phyloP scores from a whole-genome alignment of 1,140 invertebrate species.

The Heterodera schachtii region DNA sequence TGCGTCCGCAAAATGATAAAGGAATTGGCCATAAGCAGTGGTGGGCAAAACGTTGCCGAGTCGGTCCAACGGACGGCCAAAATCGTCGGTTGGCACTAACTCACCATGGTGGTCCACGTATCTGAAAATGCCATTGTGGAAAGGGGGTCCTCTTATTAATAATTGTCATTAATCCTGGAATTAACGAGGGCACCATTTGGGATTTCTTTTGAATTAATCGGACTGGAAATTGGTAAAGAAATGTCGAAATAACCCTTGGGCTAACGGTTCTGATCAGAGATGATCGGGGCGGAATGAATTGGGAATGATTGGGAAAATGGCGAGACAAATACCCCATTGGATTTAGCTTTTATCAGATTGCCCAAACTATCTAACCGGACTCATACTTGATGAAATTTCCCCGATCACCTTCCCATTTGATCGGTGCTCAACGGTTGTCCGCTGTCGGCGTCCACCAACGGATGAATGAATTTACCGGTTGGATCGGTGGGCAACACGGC shows the following conservation, averaged over 20 bases:
- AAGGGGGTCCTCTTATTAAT: too few species aligned
- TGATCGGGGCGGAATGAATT: too few species aligned
- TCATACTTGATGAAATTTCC: not conserved
- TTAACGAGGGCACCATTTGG: not conserved
- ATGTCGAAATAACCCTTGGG: too few species aligned
- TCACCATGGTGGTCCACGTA: constrained; percentile 34
- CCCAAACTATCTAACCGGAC: not conserved
- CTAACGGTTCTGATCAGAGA: too few species aligned
- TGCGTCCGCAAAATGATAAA: constrained; percentile 37
- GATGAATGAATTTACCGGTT: constrained; percentile 45
- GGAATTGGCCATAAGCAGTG: constrained; percentile 43
- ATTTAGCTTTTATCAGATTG: too few species aligned
- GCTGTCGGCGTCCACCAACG: constrained; percentile 35
- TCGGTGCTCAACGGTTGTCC: constrained; percentile 29
- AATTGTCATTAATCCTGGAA: not conserved
- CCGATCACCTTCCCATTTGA: constrained; percentile 18
- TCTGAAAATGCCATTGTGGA: not conserved
- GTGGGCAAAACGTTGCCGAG: constrained; percentile 48
- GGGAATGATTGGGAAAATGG: too few species aligned
- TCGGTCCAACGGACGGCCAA: constrained; percentile 47
- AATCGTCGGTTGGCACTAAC: constrained; percentile 40
- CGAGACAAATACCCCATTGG: too few species aligned
- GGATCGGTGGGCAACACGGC: constrained; percentile 52
- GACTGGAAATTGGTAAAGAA: too few species aligned
- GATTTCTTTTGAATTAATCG: too few species aligned